A percentile compares a stretch with the other conserved stretches of the same genome.
These are phyloP conservation scores for Eurypyga helias DNA, from an alignment of 2,113 vertebrate genomes.

Conservation along the genomic window DNA sequence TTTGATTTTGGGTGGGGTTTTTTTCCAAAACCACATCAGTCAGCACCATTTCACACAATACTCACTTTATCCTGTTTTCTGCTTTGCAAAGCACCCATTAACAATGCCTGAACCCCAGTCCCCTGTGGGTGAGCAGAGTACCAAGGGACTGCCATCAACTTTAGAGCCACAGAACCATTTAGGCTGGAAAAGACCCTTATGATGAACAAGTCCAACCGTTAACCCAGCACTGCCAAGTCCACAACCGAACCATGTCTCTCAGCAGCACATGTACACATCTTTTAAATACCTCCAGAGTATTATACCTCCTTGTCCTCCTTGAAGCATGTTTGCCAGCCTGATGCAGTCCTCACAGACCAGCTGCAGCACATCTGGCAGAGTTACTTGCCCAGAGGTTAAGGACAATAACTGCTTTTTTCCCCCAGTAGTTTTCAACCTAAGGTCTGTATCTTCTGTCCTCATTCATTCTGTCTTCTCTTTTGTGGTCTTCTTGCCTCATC, in stretches of 20 bases:
- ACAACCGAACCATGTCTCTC: background rate
- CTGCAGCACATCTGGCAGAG: background rate
- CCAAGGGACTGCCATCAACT: background rate
- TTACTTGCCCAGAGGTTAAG: background rate
- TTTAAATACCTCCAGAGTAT: background rate
- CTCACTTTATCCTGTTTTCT: background rate
- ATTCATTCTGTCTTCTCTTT: background rate
- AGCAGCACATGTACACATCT: fast-evolving
- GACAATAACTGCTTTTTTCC: background rate
- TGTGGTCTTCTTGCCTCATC: background rate
- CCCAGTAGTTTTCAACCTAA: background rate
- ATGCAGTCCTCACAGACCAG: background rate
- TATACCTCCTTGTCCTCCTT: background rate
- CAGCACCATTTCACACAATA: background rate
- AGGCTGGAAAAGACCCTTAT: background rate
- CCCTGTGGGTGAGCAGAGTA: fast-evolving
- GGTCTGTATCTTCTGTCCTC: background rate
- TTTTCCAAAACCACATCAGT: background rate
- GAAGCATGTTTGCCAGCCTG: fast-evolving
- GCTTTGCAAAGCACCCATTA: background rate
- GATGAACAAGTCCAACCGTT: fast-evolving
- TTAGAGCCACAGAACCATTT: background rate
- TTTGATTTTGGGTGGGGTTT: background rate
- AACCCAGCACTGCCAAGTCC: background rate
- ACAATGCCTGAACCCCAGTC: background rate